Percentiles rank a stretch among this genome's conserved stretches.
Evolutionary conservation across 1,140 invertebrate genomes (phyloP).

Genomic region (Drosophila mayri): DNA sequence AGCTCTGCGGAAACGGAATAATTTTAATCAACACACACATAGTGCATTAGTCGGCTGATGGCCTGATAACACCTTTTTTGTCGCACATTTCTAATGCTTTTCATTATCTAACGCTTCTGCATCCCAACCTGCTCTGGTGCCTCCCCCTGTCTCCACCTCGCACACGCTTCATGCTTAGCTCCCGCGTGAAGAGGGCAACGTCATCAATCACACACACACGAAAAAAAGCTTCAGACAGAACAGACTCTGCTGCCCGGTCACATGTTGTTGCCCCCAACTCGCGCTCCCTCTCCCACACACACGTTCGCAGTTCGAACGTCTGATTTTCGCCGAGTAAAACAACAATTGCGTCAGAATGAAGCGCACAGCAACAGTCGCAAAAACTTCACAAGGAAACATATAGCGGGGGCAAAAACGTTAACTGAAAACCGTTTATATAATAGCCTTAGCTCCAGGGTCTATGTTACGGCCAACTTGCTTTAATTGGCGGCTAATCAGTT

Average conservation of each 20-base stretch:
- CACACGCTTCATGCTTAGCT: conserved; percentile 21
- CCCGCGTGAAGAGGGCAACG: conserved; percentile 43
- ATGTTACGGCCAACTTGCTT: conserved; percentile 51
- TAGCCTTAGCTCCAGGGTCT: conserved; percentile 48
- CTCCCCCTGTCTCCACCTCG: conserved; percentile 21
- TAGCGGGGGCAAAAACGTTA: conserved; percentile 16
- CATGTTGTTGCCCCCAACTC: conserved; percentile 57
- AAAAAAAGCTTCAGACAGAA: conserved; percentile 38
- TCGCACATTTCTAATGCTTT: neutral
- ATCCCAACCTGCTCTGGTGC: neutral
- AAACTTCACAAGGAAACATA: conserved; percentile 28
- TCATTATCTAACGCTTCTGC: conserved; percentile 62
- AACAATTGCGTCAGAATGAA: conserved; percentile 55
- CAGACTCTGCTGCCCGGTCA: conserved; percentile 44
- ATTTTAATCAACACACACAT: conserved; percentile 11
- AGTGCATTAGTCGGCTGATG: conserved; percentile 39
- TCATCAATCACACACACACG: conserved; percentile 47
- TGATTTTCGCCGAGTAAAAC: conserved; percentile 8
- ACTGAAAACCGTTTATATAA: conserved; percentile 18
- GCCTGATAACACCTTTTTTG: conserved; percentile 12
- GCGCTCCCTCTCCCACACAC: conserved; percentile 1
- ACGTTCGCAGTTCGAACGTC: conserved; percentile 11
- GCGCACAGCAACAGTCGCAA: conserved; percentile 61
- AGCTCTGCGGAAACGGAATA: conserved; percentile 36
- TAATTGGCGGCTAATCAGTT: conserved; percentile 49